Conservation (phyloP, 2,113 vertebrate genomes). For the Isichthys henryi region DNA sequence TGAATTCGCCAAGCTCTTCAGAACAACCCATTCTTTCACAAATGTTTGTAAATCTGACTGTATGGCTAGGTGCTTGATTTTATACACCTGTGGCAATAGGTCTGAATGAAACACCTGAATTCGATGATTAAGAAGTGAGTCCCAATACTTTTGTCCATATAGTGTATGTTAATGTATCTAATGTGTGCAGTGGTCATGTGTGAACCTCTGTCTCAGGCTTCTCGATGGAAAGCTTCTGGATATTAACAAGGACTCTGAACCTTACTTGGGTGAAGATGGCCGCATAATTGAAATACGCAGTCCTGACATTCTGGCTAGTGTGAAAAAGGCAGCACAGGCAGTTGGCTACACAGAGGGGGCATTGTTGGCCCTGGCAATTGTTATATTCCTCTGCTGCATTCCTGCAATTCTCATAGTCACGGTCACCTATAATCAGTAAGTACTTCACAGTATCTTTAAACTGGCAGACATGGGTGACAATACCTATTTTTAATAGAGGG, state of each 20-base stretch:
- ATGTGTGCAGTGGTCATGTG: not conserved
- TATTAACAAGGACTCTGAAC: conserved; percentile 95
- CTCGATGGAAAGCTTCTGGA: conserved; percentile 90
- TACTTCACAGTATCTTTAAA: conserved; percentile 31
- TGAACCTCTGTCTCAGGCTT: conserved; percentile 61
- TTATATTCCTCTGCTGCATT: conserved; percentile 95
- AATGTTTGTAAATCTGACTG: not conserved
- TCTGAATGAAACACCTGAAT: not conserved
- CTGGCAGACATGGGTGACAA: not conserved
- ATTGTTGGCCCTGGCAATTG: conserved; percentile 85
- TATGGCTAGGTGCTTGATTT: not conserved
- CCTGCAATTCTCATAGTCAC: conserved; percentile 92
- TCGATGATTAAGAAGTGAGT: not conserved
- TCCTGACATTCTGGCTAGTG: conserved; percentile 81
- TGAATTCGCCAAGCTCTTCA: not conserved
- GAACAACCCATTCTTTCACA: not conserved
- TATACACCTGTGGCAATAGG: not conserved
- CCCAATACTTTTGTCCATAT: not conserved
- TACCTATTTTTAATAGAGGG: not conserved
- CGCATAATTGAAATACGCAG: conserved; percentile 87
- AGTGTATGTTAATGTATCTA: not conserved
- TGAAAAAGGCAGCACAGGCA: conserved; percentile 92
- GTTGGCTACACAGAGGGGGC: conserved; percentile 93
- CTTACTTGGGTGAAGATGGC: conserved; percentile 79
- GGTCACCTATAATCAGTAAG: conserved; percentile 97